Evolutionary conservation across 2,888 invertebrate species (phyloP).

Genomic region (Stenodera caucasica): DNA sequence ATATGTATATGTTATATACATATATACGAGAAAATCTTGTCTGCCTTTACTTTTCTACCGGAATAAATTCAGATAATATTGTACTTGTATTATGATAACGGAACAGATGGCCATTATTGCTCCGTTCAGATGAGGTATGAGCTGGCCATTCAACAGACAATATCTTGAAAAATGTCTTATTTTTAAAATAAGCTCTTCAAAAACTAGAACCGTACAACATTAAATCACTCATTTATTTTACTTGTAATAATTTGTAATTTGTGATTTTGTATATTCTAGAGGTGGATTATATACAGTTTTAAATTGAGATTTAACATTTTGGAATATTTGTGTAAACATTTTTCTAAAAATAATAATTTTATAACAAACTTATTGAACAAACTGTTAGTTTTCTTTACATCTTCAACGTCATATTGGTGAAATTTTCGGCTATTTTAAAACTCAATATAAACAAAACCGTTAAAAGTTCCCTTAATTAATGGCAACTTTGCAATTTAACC

Average conservation of each 20-base stretch:
- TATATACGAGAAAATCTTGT: slow-evolving; percentile 4
- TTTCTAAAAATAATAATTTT: slow-evolving; percentile 11
- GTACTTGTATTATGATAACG: slow-evolving; percentile 47
- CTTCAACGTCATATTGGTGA: background rate
- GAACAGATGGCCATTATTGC: slow-evolving; percentile 48
- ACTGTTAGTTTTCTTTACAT: background rate
- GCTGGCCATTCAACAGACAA: slow-evolving; percentile 18
- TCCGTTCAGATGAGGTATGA: slow-evolving; percentile 37
- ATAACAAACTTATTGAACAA: background rate
- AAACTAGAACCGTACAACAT: too few relatives aligned
- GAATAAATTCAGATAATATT: slow-evolving; percentile 48
- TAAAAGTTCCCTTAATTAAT: background rate
- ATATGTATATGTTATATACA: background rate
- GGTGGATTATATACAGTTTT: too few relatives aligned
- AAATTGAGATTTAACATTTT: too few relatives aligned
- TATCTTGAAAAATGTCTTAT: slow-evolving; percentile 31
- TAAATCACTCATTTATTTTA: too few relatives aligned
- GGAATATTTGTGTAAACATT: background rate
- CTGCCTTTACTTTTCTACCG: slow-evolving; percentile 20
- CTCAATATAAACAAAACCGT: too few relatives aligned
- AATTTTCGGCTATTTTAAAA: background rate
- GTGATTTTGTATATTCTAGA: too few relatives aligned
- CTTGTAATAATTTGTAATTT: too few relatives aligned
- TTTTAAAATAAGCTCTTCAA: slow-evolving; percentile 8
- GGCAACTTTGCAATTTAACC: background rate